These are phyloP conservation scores for Stegana nigrithorax DNA, from an alignment of 2,888 invertebrate species.

Conservation along the genomic window DNA sequence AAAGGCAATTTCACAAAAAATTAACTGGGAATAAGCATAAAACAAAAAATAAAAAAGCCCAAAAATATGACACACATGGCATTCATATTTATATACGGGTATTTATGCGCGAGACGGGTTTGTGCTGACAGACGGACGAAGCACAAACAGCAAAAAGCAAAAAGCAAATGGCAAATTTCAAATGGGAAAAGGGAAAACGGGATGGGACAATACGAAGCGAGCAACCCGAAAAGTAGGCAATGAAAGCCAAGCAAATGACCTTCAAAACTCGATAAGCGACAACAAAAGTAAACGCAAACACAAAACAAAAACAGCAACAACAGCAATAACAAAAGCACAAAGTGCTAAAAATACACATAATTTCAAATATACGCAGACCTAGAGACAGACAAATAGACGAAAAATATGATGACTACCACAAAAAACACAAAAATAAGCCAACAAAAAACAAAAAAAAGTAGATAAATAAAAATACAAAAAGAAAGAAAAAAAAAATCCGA, in stretches of 20 bases:
- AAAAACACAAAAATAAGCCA: constrained; percentile 19
- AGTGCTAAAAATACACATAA: constrained; percentile 61
- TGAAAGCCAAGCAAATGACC: constrained; percentile 52
- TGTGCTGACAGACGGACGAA: background rate
- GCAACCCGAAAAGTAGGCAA: constrained; percentile 22
- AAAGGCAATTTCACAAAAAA: constrained; percentile 59
- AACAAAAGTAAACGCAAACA: constrained; percentile 38
- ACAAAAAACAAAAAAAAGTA: background rate
- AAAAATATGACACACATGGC: constrained; percentile 34
- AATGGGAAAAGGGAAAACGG: background rate
- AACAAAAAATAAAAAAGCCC: constrained; percentile 29
- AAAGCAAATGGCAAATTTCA: background rate
- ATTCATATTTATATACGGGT: constrained; percentile 19
- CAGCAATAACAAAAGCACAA: constrained; percentile 47
- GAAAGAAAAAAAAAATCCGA: background rate
- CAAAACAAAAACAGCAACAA: constrained; percentile 33
- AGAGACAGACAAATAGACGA: constrained; percentile 14
- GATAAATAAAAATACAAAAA: background rate
- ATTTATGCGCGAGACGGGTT: background rate
- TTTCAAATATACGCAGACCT: constrained; percentile 40
- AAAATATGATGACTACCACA: constrained; percentile 10
- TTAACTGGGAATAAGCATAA: constrained; percentile 46
- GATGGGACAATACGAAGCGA: background rate
- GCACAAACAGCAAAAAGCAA: no score
- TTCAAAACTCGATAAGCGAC: constrained; percentile 60